Evolutionary conservation across 2,113 vertebrate genomes (phyloP).

Genomic region (Platysteira castanea): DNA sequence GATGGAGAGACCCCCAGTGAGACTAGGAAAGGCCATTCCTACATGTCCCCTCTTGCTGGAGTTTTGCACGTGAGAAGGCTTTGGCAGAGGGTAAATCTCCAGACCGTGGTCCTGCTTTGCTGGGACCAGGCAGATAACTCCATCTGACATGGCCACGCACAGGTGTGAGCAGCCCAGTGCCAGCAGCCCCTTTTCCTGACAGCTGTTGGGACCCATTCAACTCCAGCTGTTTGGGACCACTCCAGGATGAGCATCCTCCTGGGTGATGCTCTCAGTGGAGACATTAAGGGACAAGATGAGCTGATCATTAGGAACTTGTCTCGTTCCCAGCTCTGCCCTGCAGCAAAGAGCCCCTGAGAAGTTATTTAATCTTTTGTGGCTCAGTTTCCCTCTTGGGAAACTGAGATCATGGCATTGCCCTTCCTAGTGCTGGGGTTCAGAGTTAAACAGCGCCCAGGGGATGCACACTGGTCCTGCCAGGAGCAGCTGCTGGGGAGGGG

Average conservation of each 20-base stretch:
- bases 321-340: background rate
- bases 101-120: background rate
- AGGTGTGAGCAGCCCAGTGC: background rate
- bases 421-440: background rate
- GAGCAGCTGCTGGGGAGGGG: background rate
- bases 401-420: background rate
- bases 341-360: background rate
- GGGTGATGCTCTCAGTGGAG: background rate
- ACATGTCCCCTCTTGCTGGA: background rate
- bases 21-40: background rate
- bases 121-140: background rate
- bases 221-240: background rate
- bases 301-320: background rate
- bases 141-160: fast-evolving
- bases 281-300: background rate
- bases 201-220: background rate
- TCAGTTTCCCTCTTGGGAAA: background rate
- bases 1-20: background rate
- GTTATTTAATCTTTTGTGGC: background rate
- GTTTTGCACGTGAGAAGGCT: background rate
- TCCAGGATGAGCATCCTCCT: background rate
- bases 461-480: background rate
- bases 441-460: background rate
- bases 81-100: background rate
- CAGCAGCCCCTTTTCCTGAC: background rate